Conservation (phyloP, 2,113 vertebrate genomes). For the human region GRCh38 chr22:44991001-44991500, state of each 20-base stretch:
- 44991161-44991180: not conserved
- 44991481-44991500: not conserved
- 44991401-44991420: not conserved
- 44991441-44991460: no score
- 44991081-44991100: not conserved
- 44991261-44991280: not conserved
- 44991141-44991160: not conserved
- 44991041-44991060: not conserved
- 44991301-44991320: not conserved
- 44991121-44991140: rapidly evolving
- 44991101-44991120: not conserved
- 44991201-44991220: not conserved
- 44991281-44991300: not conserved
- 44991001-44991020: not conserved
- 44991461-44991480: not conserved
- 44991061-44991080: rapidly evolving
- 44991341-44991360: not conserved
- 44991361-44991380: not conserved
- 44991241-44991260: not conserved
- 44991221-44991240: not conserved
- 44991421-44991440: not conserved
- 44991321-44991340: not conserved
- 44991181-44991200: not conserved
- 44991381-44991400: not conserved
- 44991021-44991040: not conserved